phyloP scores from a whole-genome alignment of 2,888 invertebrate genomes.

The Nudaria mundana region DNA sequence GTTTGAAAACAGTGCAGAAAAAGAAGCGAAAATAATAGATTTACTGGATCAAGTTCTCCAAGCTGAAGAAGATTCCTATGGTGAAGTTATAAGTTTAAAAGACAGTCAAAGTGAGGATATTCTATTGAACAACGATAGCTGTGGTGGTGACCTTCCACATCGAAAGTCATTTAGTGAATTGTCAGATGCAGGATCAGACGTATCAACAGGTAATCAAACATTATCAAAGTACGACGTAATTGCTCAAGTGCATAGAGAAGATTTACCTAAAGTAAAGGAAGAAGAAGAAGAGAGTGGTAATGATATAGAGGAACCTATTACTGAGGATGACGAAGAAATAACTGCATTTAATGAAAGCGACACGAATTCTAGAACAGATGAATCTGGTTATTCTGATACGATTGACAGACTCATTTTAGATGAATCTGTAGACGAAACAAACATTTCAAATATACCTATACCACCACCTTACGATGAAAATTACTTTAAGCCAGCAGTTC shows the following conservation, averaged over 20 bases:
- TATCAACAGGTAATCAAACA: constrained; percentile 64
- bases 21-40: constrained; percentile 74
- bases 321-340: constrained; percentile 49
- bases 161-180: constrained; percentile 66
- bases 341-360: constrained; percentile 68
- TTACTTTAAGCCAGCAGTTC: constrained; percentile 38
- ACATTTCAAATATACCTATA: constrained; percentile 54
- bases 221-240: constrained; percentile 80
- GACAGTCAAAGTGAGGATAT: constrained; percentile 41
- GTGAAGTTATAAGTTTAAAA: constrained; percentile 56
- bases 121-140: constrained; percentile 31
- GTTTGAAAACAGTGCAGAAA: constrained; percentile 64
- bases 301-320: constrained; percentile 22
- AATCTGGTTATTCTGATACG: constrained; percentile 74
- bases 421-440: constrained; percentile 52
- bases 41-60: constrained; percentile 72
- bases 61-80: constrained; percentile 72
- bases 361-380: constrained; percentile 66
- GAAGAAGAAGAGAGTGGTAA: constrained; percentile 56
- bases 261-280: constrained; percentile 65
- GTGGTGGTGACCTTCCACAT: constrained; percentile 40
- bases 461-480: constrained; percentile 70
- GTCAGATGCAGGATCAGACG: constrained; percentile 71
- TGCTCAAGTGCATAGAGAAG: constrained; percentile 81
- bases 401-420: constrained; percentile 55